Base-by-base conservation (phyloP, 2,888 invertebrate species). In the Phasia obesa region DNA sequence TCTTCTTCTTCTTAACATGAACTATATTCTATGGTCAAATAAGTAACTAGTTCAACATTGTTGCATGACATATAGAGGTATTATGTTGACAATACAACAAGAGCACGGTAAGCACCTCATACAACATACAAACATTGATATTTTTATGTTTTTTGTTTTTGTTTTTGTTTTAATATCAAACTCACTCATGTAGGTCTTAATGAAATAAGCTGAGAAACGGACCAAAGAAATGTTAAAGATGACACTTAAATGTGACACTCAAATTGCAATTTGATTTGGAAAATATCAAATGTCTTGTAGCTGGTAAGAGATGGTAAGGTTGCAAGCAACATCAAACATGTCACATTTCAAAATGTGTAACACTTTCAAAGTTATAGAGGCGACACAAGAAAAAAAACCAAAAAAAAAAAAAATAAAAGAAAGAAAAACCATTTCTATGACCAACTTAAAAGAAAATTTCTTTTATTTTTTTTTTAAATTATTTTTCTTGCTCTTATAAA, bases 1-100 rank as follows among this genome's bases (percentile, higher is more conserved):
- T 21, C 15, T 31, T 38, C 17, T 51, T 15, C 42, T 38, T 55
- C 27, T 59, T 23, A 53, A 73, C 76, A 67, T 82, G 73, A 82
- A 77, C 84, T 80, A 81, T 67, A 77, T 84, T 77, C 62, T 80
- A 85, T 77, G 85, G 83, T 79, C 70, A 81, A 84, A 64, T 79
- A 82, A 80, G 47, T 75, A 85, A 74, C 81, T 84, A 57, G 85
- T 67, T 49, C 85, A 85, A 84, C 81, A 67, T 78, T 79, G 81
- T 79, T 73, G 83, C 85, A 64, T 76, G 77, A 73, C 69, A 70
- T 70, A 17, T 42, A 27, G 11, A 11, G 15, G 57, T 67, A 76
- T 76, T 76, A 67, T 76, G 65, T 67, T 67, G 67, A 59, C 55
- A 67, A 35, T 53, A 64, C 55, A 55, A 51, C 62, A 55, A 60